Evolutionary conservation across 1,140 invertebrate species (phyloP).

Genomic region (Neelides sp.): DNA sequence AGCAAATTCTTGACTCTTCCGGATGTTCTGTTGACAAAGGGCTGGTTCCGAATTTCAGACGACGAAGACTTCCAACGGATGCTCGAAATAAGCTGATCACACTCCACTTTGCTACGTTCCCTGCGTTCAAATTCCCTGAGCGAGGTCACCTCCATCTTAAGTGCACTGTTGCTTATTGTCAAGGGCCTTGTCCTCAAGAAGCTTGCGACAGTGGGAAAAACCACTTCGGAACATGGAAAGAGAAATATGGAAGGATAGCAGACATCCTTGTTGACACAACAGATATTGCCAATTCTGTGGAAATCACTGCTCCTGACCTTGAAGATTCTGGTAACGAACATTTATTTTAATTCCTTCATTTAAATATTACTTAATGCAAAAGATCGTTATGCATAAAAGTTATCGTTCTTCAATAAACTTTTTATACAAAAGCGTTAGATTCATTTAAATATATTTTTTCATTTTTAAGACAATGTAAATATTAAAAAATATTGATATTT

Average conservation of each 20-base stretch:
- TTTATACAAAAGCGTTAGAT: no score
- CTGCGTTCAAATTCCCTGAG: slow-evolving; percentile 66
- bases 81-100: slow-evolving; percentile 26
- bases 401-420: no score
- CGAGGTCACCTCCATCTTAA: slow-evolving; percentile 53
- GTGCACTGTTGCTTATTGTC: slow-evolving; percentile 51
- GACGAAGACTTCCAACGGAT: slow-evolving; percentile 23
- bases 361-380: no score
- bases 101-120: slow-evolving; percentile 46
- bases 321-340: slow-evolving; percentile 35
- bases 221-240: slow-evolving; percentile 29
- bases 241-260: slow-evolving; percentile 35
- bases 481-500: no score
- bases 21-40: slow-evolving; percentile 28
- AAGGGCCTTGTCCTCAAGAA: slow-evolving; percentile 47
- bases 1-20: slow-evolving; percentile 29
- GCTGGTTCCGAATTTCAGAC: slow-evolving; percentile 28
- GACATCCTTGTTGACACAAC: slow-evolving; percentile 50
- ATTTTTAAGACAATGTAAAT: no score
- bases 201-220: slow-evolving; percentile 25
- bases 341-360: not conserved
- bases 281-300: slow-evolving; percentile 62
- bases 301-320: slow-evolving; percentile 60
- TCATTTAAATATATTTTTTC: no score
- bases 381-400: no score